Evolutionary conservation across 2,888 invertebrate genomes (phyloP), one percentile per base, ranked within the genome.

Genomic region (Laspeyria flexula): DNA sequence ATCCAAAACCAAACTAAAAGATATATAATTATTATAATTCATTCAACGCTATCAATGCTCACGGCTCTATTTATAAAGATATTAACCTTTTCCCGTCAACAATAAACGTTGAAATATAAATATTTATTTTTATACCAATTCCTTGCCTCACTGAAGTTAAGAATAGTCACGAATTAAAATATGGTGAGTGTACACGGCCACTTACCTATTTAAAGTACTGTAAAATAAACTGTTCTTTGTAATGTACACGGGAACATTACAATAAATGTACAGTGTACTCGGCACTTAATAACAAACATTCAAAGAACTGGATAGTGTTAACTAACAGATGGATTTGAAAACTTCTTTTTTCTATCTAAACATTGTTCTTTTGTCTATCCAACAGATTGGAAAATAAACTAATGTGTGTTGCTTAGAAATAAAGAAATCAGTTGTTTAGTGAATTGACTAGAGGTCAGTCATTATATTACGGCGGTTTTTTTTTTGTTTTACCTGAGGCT

Each of bases 241-340:
- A 80, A 81, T 79, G 78, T 80, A 83, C 81, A 73, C 75, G 62
- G 73, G 74, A n/a, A n/a, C 68, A 83, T 82, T 82, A 88, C 88
- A 88, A 89, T 88, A 87, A 87, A 88, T 88, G 87, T 84, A 76
- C 77, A 70, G 70, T 73, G 70, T 73, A 74, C 78, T 81, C 75
- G 77, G 73, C 85, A 88, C 85, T 87, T 85, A 86, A 87, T 84
- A 88, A 88, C 86, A 88, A 88, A 88, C 86, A 86, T n/a, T 25
- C 71, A 64, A 69, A 55, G 60, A 85, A 60, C 87, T 88, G 88
- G 70, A 83, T 75, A 83, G 67, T 87, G 88, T 88, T 80, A 71
- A 53, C 60, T 68, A 61, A 66, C 75, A 71, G 70, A 68, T 72
- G 69, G 78, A 82, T 86, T 79, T 83, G 84, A 89, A 88, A 85